Percentiles rank a stretch among this genome's conserved stretches.
Evolutionary conservation across 2,113 vertebrate species (phyloP).

Genomic region (Rissa tridactyla): DNA sequence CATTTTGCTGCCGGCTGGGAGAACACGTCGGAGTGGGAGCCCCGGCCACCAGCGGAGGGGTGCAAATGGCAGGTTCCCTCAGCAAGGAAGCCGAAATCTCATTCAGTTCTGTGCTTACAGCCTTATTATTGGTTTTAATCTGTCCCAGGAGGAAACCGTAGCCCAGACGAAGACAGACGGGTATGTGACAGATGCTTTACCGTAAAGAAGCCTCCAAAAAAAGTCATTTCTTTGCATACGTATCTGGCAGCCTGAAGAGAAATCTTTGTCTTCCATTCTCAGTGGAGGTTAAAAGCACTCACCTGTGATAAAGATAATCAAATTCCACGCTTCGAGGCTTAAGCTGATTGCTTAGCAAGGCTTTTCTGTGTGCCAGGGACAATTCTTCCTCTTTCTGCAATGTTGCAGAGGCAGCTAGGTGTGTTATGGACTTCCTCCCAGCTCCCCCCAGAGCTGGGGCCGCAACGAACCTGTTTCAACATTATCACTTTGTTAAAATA

Average conservation of each 20-base stretch:
- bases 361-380: not conserved
- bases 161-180: not conserved
- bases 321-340: slow-evolving; percentile 25
- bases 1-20: not conserved
- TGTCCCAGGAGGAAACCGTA: not conserved
- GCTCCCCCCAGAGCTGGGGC: not conserved
- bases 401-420: not conserved
- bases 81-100: not conserved
- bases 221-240: not conserved
- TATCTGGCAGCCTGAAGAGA: not conserved
- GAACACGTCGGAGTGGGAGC: not conserved
- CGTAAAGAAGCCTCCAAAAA: not conserved
- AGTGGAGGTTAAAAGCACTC: not conserved
- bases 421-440: not conserved
- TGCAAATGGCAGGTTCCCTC: not conserved
- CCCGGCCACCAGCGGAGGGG: not conserved
- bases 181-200: not conserved
- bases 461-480: not conserved
- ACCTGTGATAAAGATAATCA: slow-evolving; percentile 10
- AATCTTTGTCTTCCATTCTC: not conserved
- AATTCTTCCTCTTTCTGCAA: not conserved
- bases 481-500: not conserved
- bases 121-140: not conserved
- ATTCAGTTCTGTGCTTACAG: not conserved
- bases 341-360: slow-evolving; percentile 1